A percentile compares a stretch with the other conserved stretches of the same genome.
These are phyloP conservation scores for Sebastes melanostomus DNA, from an alignment of 2,797 vertebrate genomes.

Conservation along the genomic window DNA sequence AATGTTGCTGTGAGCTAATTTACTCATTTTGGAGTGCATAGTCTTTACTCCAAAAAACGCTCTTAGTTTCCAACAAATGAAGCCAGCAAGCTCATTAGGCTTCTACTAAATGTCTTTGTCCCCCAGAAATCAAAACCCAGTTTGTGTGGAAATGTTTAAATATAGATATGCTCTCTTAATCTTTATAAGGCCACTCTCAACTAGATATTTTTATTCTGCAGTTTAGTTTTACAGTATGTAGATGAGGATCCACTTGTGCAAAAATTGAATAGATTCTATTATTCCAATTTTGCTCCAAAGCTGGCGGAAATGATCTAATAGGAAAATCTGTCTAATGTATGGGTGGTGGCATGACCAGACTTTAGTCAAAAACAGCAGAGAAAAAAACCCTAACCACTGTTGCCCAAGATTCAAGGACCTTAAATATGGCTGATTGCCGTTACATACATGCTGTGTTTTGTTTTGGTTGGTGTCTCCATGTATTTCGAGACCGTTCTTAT, in stretches of 20 bases:
- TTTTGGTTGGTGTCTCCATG: background rate
- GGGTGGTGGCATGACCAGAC: background rate
- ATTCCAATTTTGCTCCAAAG: background rate
- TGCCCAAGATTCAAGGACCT: background rate
- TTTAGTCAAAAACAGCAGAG: background rate
- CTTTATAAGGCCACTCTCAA: background rate
- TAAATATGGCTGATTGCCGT: background rate
- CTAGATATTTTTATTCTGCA: background rate
- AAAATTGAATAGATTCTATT: background rate
- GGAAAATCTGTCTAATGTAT: background rate
- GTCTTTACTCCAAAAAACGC: background rate
- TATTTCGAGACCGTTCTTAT: background rate
- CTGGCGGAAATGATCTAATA: background rate
- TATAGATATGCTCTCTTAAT: background rate
- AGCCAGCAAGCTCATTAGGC: background rate
- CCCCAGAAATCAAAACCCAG: background rate
- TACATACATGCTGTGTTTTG: background rate
- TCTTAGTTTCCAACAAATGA: background rate
- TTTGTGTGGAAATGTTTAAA: background rate
- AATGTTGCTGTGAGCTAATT: background rate
- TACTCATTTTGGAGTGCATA: background rate
- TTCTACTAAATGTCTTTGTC: background rate
- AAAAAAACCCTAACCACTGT: background rate
- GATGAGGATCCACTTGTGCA: background rate
- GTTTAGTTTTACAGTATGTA: background rate